Percentiles rank a stretch among this genome's conserved stretches.
phyloP scores from a whole-genome alignment of 2,113 vertebrate genomes.

The Petrocephalus microphthalmus region DNA sequence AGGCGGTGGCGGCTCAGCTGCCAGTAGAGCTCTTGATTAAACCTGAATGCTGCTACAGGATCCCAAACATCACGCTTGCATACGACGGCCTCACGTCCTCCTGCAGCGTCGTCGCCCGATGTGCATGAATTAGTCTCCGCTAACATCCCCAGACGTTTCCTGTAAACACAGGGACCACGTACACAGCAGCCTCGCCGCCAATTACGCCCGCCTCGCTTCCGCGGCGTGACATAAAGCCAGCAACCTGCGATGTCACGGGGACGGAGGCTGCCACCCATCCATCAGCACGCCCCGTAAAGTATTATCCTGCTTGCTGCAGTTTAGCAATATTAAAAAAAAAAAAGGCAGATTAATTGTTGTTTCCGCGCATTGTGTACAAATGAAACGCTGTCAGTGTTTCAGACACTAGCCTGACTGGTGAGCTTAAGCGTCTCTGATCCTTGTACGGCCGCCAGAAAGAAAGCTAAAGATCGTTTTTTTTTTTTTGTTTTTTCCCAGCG shows the following conservation, averaged over 20 bases:
- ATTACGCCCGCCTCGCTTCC: conserved; percentile 7
- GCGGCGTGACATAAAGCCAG: conserved; percentile 18
- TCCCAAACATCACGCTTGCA: background rate
- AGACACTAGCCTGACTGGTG: conserved; percentile 22
- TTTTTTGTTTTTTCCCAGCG: conserved; percentile 16
- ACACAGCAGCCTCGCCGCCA: background rate
- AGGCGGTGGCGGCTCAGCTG: background rate
- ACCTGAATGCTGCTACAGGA: background rate
- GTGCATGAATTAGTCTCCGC: background rate
- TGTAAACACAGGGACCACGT: background rate
- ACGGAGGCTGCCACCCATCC: conserved; percentile 18
- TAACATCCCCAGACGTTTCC: background rate
- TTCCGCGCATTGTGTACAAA: conserved; percentile 23
- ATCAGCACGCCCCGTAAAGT: conserved; percentile 15
- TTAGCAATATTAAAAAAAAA: conserved; percentile 20
- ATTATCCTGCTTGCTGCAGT: conserved; percentile 26
- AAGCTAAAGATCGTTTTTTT: conserved; percentile 23
- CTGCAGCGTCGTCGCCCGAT: background rate
- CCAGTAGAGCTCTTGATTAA: background rate
- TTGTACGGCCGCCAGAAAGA: conserved; percentile 25
- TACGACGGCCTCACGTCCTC: background rate
- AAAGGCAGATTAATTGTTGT: conserved; percentile 30
- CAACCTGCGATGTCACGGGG: conserved; percentile 7
- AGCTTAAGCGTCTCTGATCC: conserved; percentile 29
- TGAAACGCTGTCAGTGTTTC: conserved; percentile 27